Percentiles rank a stretch among this genome's conserved stretches.
Conservation (phyloP, 2,797 vertebrate species). For the Setipinna tenuifilis region DNA sequence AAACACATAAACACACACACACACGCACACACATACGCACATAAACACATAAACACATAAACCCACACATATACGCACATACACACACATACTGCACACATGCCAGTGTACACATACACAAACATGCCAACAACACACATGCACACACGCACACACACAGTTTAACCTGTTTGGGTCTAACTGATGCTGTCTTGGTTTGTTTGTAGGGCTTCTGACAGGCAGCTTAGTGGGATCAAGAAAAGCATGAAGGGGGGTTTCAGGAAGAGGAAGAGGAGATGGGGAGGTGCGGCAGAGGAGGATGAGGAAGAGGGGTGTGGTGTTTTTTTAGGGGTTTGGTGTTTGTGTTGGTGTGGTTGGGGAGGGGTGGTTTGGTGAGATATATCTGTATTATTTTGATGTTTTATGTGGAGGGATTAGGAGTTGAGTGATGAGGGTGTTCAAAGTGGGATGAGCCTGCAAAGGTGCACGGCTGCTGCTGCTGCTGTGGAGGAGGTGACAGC, state of each 20-base stretch:
- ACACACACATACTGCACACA: constrained; percentile 5
- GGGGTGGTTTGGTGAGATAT: neutral
- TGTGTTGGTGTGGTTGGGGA: neutral
- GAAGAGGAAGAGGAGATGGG: neutral
- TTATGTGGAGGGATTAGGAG: neutral
- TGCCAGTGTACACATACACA: neutral
- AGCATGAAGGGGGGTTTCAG: neutral
- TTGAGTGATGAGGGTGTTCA: neutral
- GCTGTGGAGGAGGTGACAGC: neutral
- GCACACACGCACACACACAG: neutral
- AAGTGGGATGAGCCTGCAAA: neutral
- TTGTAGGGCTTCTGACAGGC: constrained; percentile 10
- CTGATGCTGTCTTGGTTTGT: neutral
- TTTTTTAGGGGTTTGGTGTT: neutral
- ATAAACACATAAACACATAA: neutral
- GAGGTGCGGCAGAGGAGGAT: too few relatives aligned
- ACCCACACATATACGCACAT: neutral
- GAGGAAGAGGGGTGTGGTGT: neutral
- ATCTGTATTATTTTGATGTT: constrained; percentile 1
- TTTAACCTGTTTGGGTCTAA: constrained; percentile 12
- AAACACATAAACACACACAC: neutral
- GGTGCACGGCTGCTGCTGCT: too few relatives aligned
- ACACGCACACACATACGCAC: neutral
- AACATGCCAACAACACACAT: neutral
- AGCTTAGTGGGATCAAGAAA: constrained; percentile 18